These are phyloP conservation scores for Cryptoblepharus egeriae DNA, from an alignment of 2,797 vertebrate genomes.

Conservation along the genomic window DNA sequence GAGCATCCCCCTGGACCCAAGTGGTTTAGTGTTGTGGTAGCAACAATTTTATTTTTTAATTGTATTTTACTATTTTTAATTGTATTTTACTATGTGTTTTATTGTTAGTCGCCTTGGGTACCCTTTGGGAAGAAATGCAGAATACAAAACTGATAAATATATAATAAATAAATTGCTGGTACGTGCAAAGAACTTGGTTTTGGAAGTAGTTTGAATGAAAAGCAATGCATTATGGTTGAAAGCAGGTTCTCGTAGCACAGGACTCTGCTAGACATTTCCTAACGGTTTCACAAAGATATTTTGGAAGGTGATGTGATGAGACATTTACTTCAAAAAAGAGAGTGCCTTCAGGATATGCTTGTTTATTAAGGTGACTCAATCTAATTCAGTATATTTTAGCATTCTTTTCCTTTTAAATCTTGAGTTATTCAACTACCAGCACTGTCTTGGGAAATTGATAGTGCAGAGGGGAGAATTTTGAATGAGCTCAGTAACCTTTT, in stretches of 20 bases:
- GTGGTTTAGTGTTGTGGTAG: too few relatives aligned
- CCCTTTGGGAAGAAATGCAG: too few relatives aligned
- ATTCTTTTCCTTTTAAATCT: conserved; percentile 23
- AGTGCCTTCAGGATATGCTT: conserved; percentile 3
- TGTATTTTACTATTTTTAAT: too few relatives aligned
- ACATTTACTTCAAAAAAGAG: conserved; percentile 13
- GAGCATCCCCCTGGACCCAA: too few relatives aligned
- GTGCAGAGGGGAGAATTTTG: conserved; percentile 61
- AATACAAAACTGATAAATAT: too few relatives aligned
- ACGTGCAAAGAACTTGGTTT: background rate
- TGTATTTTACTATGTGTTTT: too few relatives aligned
- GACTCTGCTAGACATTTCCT: background rate
- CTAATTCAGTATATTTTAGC: conserved; percentile 20
- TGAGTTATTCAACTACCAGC: conserved; percentile 72
- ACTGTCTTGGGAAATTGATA: conserved; percentile 64
- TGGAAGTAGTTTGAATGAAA: background rate
- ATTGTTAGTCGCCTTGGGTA: too few relatives aligned
- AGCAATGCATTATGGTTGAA: background rate
- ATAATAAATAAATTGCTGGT: too few relatives aligned
- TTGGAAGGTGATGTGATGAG: background rate
- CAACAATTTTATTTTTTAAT: too few relatives aligned
- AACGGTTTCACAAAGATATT: background rate
- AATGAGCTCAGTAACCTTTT: conserved; percentile 68
- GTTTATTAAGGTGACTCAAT: conserved; percentile 16
- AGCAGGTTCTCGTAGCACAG: background rate